Base-by-base conservation (phyloP, 2,888 invertebrate species). In the Cryptosula pallasiana region DNA sequence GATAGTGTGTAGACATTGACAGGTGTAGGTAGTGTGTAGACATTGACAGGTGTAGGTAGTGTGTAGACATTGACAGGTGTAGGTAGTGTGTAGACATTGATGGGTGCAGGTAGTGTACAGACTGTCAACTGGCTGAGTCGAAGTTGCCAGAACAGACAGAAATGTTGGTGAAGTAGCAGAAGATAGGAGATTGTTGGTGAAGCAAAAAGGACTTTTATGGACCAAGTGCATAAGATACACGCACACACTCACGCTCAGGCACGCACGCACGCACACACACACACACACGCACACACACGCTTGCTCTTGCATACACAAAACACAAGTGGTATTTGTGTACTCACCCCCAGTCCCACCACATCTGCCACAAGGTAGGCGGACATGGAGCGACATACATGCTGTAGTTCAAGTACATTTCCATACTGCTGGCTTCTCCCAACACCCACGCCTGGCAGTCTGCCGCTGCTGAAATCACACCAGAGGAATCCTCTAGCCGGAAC, bases 401-500 rank as follows among this genome's bases (percentile, higher is more conserved):
- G 45, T 45, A 45, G 45, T 45, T 45, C 9, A 20, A 13, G 45
- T 45, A 45, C 45, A 45, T 45, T 5, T 45, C 45, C 5, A 45
- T 45, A 13, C 9, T 13, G 9, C 20, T 20, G 9, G 20, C 5
- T 20, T 45, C 45, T 45, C 20, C 45, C 5, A 13, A 45, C 45
- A 45, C 20, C 45, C 45, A 63, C 2, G 25, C 32, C 2, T 2
- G 13, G 27, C 63, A 63, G 5, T 63, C 13, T 16, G 5, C 3
- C n/a, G 3, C 32, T 2, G 63, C 63, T 29, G 25, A 16, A 25
- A 5, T 5, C 32, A 32, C 32, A 9, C 63, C 63, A 9, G 63
- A 29, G 32, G 63, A 63, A 5, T 63, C 63, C 32, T 63, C 63
- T 25, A 63, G 25, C n/a, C 63, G 20, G 32, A 63, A 63, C 63